phyloP scores from a whole-genome alignment of 2,113 vertebrate species.

The Crocuta crocuta region DNA sequence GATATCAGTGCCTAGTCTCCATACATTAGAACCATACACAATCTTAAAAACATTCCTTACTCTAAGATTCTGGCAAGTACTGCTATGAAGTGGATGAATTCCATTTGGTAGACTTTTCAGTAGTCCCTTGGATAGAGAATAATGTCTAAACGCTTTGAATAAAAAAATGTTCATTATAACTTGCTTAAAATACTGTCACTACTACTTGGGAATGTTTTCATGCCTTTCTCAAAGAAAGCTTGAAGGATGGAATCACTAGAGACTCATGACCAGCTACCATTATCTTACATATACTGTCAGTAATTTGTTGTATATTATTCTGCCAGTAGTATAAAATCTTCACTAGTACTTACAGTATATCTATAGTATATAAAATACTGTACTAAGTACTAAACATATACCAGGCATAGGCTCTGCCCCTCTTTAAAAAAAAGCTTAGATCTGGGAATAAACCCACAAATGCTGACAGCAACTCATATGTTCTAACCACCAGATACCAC shows the following conservation, averaged over 20 bases:
- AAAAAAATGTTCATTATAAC: slow-evolving; percentile 12
- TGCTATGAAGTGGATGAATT: neutral
- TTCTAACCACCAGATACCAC: slow-evolving; percentile 77
- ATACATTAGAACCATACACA: neutral
- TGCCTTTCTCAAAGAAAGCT: slow-evolving; percentile 33
- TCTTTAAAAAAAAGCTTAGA: slow-evolving; percentile 24
- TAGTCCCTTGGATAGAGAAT: neutral
- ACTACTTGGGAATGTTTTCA: neutral
- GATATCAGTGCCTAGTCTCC: neutral
- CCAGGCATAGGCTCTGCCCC: neutral
- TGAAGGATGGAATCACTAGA: slow-evolving; percentile 19
- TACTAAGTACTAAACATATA: slow-evolving; percentile 9
- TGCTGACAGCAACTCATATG: slow-evolving; percentile 79
- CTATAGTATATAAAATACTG: neutral
- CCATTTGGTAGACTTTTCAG: neutral
- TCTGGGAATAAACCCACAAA: slow-evolving; percentile 81
- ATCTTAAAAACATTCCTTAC: neutral
- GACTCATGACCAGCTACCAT: neutral
- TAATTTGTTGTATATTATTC: neutral
- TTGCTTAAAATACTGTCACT: slow-evolving; percentile 46
- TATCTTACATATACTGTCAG: slow-evolving; percentile 17
- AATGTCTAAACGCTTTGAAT: slow-evolving; percentile 3
- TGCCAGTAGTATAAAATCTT: neutral
- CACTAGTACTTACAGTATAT: neutral
- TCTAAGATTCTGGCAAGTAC: neutral